These are phyloP conservation scores for Smutsia gigantea DNA, from an alignment of 2,797 vertebrate genomes.

Conservation along the genomic window DNA sequence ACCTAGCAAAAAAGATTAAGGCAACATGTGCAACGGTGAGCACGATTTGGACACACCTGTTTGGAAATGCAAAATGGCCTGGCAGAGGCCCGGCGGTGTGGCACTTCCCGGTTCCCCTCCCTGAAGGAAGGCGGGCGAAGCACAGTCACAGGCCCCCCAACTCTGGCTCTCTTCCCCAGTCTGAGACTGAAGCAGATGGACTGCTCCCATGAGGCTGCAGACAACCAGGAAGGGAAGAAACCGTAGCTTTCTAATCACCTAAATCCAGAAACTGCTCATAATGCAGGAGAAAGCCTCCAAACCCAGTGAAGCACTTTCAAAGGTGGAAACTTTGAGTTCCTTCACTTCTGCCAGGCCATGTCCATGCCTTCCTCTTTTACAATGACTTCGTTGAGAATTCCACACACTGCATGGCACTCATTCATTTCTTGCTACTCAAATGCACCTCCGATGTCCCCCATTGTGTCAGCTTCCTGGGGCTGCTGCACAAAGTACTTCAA, in stretches of 20 bases:
- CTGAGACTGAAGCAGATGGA: neutral
- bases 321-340: rapidly evolving
- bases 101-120: rapidly evolving
- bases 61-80: neutral
- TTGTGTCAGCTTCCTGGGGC: neutral
- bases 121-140: neutral
- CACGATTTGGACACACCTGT: rapidly evolving
- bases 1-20: neutral
- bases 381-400: neutral
- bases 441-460: too few relatives aligned
- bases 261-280: neutral
- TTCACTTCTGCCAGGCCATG: neutral
- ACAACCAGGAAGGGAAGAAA: neutral
- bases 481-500: neutral
- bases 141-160: neutral
- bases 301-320: neutral
- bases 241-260: neutral
- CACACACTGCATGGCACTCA: neutral
- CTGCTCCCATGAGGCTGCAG: rapidly evolving
- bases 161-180: neutral
- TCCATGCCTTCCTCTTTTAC: too few relatives aligned
- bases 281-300: neutral
- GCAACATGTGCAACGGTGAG: rapidly evolving
- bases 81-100: neutral
- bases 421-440: neutral